Evolutionary conservation across 2,797 vertebrate species (phyloP).

Genomic region (Buceros bicornis): DNA sequence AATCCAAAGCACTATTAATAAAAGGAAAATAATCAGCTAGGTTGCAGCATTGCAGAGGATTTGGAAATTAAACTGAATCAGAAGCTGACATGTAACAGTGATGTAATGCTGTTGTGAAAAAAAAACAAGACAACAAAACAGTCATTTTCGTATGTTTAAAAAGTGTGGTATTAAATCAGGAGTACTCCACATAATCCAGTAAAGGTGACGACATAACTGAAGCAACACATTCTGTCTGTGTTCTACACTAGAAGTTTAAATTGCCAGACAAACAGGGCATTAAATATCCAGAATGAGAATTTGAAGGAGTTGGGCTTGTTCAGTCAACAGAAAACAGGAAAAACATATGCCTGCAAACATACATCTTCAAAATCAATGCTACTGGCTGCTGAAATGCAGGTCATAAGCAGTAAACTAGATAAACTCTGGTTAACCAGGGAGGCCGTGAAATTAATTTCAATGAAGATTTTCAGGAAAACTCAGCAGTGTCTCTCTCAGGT

Average conservation of each 20-base stretch:
- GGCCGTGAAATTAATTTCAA: neutral
- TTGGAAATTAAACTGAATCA: neutral
- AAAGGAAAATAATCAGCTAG: neutral
- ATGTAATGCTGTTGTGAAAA: neutral
- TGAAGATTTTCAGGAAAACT: neutral
- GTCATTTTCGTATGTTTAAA: neutral
- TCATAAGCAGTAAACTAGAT: neutral
- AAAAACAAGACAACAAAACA: neutral
- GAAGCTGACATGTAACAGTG: neutral
- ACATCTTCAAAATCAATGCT: neutral
- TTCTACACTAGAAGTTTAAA: neutral
- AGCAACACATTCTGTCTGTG: neutral
- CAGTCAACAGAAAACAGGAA: constrained; percentile 5
- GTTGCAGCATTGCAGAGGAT: neutral
- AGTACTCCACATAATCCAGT: neutral
- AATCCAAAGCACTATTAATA: neutral
- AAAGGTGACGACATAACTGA: neutral
- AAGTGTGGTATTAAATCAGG: neutral
- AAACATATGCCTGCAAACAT: neutral
- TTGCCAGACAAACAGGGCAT: neutral
- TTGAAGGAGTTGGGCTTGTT: neutral
- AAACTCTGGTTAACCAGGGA: neutral
- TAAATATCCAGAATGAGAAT: neutral
- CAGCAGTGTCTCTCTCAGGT: neutral
- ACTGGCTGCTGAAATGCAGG: neutral